Conservation (phyloP, 2,797 vertebrate genomes). For the Semotilus atromaculatus region DNA sequence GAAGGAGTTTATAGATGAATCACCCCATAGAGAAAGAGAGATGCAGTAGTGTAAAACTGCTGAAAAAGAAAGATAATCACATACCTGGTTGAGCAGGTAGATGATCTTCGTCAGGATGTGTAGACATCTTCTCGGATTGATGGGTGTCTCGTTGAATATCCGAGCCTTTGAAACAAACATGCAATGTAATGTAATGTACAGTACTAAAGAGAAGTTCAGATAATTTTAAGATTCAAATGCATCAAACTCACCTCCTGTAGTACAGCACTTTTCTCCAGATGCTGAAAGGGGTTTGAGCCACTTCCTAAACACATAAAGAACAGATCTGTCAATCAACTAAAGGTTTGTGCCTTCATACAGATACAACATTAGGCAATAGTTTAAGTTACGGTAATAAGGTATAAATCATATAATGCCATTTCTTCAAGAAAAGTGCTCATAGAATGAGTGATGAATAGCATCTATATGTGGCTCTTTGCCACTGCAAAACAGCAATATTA, state of each 20-base stretch:
- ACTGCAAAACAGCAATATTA: not conserved
- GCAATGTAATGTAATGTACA: not conserved
- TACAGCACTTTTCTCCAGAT: conserved; percentile 97
- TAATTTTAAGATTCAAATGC: not conserved
- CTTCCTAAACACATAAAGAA: conserved; percentile 80
- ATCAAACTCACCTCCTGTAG: conserved; percentile 89
- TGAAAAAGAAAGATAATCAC: not conserved
- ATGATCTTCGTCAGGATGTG: conserved; percentile 99
- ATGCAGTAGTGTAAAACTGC: not conserved
- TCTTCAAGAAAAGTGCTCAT: not conserved
- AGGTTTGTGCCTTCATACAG: not conserved
- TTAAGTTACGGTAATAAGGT: not conserved
- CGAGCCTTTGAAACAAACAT: conserved; percentile 81
- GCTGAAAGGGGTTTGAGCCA: conserved; percentile 96
- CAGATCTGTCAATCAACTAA: not conserved
- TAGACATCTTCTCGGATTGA: conserved; percentile 96
- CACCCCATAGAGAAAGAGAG: not conserved
- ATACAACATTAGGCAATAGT: not conserved
- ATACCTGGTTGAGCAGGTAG: conserved; percentile 96
- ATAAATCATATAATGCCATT: not conserved
- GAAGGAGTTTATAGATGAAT: not conserved
- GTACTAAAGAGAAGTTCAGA: not conserved
- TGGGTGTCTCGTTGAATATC: conserved; percentile 96
- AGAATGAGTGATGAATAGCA: not conserved
- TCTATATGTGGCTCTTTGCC: not conserved